These are phyloP conservation scores for Euura lappo DNA, from an alignment of 1,140 invertebrate species.

Conservation along the genomic window DNA sequence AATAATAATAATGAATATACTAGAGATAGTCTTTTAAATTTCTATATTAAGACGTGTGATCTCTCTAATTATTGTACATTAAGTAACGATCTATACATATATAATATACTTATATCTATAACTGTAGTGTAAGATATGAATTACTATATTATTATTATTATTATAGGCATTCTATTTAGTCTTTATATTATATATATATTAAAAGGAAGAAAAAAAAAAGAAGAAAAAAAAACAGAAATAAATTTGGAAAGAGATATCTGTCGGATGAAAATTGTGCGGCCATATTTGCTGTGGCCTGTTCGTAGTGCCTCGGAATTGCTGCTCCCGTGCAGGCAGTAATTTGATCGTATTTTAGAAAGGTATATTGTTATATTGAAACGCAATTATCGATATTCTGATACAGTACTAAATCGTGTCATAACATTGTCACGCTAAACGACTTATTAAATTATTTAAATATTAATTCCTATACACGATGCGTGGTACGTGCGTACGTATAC, in stretches of 20 bases:
- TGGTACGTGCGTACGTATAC: neutral
- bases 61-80: constrained; percentile 62
- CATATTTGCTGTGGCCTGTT: constrained; percentile 61
- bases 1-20: constrained; percentile 24
- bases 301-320: constrained; percentile 63
- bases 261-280: constrained; percentile 38
- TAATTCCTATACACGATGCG: neutral
- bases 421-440: constrained; percentile 18
- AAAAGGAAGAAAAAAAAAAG: neutral
- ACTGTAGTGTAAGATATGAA: neutral
- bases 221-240: neutral
- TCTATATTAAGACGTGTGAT: constrained; percentile 63
- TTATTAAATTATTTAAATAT: constrained; percentile 19
- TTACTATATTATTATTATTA: constrained; percentile 43
- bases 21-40: constrained; percentile 62
- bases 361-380: constrained; percentile 54
- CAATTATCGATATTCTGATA: constrained; percentile 57
- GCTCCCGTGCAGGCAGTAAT: constrained; percentile 58
- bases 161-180: constrained; percentile 40
- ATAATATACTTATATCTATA: constrained; percentile 2
- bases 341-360: constrained; percentile 61
- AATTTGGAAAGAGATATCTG: constrained; percentile 54
- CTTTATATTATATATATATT: neutral
- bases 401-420: constrained; percentile 40
- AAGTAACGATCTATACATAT: constrained; percentile 30